Evolutionary conservation across 1,140 invertebrate species (phyloP), one percentile per base, ranked within the genome.

Genomic region (Epicauta chinensis): DNA sequence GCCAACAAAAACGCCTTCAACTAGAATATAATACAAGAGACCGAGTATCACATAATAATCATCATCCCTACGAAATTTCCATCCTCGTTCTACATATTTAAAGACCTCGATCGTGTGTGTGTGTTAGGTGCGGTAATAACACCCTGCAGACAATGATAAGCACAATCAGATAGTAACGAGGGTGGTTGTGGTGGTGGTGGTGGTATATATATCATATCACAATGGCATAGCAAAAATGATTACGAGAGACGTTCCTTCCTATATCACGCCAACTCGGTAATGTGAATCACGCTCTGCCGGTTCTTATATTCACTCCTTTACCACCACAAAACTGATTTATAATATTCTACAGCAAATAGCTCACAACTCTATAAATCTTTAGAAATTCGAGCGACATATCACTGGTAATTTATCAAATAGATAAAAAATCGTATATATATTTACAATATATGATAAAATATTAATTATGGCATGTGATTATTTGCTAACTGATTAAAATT

Each of bases 231-330:
- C 62, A 60, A 66, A 66, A 66, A 66, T 66, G 64, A 66, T 66
- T 66, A 66, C 59, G 56, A 59, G 64, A 64, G 64, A 66, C 61
- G 64, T 66, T 66, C 62, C 64, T 66, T 66, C 62, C 64, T 64
- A 64, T 58, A 61, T 64, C 51, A 53, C 60, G 58, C 56, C 55
- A 51, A 58, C 53, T 59, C 52, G 51, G 61, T 64, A 64, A 64
- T 64, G 62, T 64, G 58, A 62, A 64, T 64, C 62, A 62, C 60
- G 62, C 58, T 64, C 58, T 64, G 55, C 55, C 62, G 62, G 62
- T 64, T 64, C 62, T 61, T 62, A 62, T 57, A 60, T 53, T 57
- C 54, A 52, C 57, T 63, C 53, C 57, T 60, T 60, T 55, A 58
- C 51, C 53, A 45, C n/a, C n/a, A n/a, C n/a, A n/a, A n/a, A n/a